Base-by-base conservation (phyloP, 2,888 invertebrate species). In the Laothoe populi region DNA sequence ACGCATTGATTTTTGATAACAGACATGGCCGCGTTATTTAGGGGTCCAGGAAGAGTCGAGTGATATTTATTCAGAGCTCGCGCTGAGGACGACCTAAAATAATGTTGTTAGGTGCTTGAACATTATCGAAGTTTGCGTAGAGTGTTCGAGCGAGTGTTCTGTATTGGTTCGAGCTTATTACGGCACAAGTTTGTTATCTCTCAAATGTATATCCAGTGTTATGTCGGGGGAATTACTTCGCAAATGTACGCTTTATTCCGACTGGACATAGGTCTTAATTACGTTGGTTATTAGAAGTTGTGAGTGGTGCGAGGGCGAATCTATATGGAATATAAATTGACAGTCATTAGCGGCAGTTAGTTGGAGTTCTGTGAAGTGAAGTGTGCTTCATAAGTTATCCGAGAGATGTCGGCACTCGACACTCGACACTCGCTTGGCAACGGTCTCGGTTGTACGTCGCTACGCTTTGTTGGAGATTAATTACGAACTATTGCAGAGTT, bases 151-250 rank as follows among this genome's bases (percentile, higher is more conserved):
- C 31, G 31, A 35, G 53, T 11, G 35, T 4, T 19, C 19, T n/a
- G 35, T 35, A 19, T 53, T 19, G 53, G 35, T 31, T 4, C 53
- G 31, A 53, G 19, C 31, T 19, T 19, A 35, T 35, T 31, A 11
- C 10, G 35, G 11, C 35, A 31, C 10, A 35, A 53, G 53, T 53
- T 53, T 53, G 53, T 53, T 53, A 53, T 53, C 53, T 53, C 53
- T 44, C 44, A 44, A n/a, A 44, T 44, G 19, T 44, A 19, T 5
- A 0, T 31, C 13, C n/a, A n/a, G 35, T 53, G 26, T 26, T 13
- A 4, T 24, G 53, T 35, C 35, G 11, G 4, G 10, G 49, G 35
- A 53, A 35, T 19, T 19, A 53, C 53, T 53, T 48, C 24, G 35
- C 49, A 31, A 31, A 53, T 53, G 16, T 10, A 26, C 19, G 53